Percentiles rank a stretch among this genome's conserved stretches.
Conservation (phyloP, 2,113 vertebrate species). For the Tretioscincus oriximinensis region DNA sequence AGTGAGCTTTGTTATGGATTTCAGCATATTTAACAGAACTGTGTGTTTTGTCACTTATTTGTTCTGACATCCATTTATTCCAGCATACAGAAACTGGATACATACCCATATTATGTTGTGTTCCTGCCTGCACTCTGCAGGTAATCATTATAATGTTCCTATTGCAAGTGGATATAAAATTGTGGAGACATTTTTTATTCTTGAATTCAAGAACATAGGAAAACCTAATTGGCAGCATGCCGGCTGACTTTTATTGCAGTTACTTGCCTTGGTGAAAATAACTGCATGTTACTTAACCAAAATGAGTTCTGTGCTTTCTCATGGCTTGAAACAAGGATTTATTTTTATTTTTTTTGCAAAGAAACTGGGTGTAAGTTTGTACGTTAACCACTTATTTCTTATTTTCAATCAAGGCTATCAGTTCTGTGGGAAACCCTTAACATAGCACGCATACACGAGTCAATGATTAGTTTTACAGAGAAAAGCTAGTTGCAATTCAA, state of each 20-base stretch:
- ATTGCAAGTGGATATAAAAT: slow-evolving; percentile 1
- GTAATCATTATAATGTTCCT: neutral
- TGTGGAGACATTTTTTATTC: neutral
- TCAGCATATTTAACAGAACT: neutral
- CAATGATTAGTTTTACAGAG: slow-evolving; percentile 9
- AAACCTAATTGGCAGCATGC: accelerated
- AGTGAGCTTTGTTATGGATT: neutral
- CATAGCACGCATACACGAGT: neutral
- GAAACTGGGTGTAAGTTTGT: slow-evolving; percentile 17
- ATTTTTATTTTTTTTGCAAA: slow-evolving; percentile 7
- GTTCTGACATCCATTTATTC: neutral
- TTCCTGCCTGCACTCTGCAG: neutral
- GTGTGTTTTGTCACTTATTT: neutral
- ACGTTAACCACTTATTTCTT: neutral
- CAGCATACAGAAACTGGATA: slow-evolving; percentile 1
- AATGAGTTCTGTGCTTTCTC: slow-evolving; percentile 24
- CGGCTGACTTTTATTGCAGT: slow-evolving; percentile 9
- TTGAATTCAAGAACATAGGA: slow-evolving; percentile 2
- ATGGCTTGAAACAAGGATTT: neutral
- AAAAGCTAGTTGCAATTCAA: slow-evolving; percentile 46
- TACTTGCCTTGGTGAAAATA: slow-evolving; percentile 17
- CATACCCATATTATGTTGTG: accelerated
- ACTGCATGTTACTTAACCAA: slow-evolving; percentile 18
- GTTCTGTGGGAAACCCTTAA: slow-evolving; percentile 35
- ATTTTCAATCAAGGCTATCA: slow-evolving; percentile 20